These are phyloP conservation scores for Bembecia ichneumoniformis DNA, from an alignment of 2,888 invertebrate species.

Conservation along the genomic window DNA sequence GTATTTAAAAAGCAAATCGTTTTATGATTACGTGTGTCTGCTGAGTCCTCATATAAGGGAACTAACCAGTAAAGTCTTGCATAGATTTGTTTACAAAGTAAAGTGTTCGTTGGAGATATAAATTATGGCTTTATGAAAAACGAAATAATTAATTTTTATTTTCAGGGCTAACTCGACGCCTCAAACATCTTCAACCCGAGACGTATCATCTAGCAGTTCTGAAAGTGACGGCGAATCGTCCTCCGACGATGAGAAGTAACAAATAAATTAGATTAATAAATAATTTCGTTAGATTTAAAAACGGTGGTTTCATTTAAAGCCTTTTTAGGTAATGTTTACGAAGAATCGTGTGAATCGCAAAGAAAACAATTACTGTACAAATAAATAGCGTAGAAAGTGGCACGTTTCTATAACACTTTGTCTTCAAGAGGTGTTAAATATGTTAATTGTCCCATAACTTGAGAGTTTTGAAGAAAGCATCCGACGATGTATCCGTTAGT, in stretches of 20 bases:
- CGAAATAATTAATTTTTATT: constrained; percentile 5
- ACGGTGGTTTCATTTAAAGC: no score
- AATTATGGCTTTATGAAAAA: background rate
- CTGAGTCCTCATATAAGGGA: no score
- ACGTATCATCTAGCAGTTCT: constrained; percentile 31
- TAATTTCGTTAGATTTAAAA: no score
- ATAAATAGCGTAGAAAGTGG: background rate
- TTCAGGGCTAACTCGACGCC: background rate
- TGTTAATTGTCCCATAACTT: constrained; percentile 42
- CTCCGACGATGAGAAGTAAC: constrained; percentile 37
- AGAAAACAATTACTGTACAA: background rate
- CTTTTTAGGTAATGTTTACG: no score
- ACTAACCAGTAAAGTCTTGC: no score
- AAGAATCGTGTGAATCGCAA: background rate
- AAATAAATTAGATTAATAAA: no score
- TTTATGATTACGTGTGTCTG: no score
- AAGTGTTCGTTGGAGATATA: no score
- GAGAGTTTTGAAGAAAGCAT: constrained; percentile 35
- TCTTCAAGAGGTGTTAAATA: constrained; percentile 44
- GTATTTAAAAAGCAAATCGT: no score
- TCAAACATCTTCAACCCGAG: constrained; percentile 3
- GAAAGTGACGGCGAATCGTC: constrained; percentile 43
- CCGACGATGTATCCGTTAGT: constrained; percentile 33
- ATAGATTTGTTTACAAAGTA: no score
- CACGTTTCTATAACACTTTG: constrained; percentile 25